Evolutionary conservation across 1,140 invertebrate species (phyloP), one percentile per base, ranked within the genome.

Genomic region (Eulimnadia texana): DNA sequence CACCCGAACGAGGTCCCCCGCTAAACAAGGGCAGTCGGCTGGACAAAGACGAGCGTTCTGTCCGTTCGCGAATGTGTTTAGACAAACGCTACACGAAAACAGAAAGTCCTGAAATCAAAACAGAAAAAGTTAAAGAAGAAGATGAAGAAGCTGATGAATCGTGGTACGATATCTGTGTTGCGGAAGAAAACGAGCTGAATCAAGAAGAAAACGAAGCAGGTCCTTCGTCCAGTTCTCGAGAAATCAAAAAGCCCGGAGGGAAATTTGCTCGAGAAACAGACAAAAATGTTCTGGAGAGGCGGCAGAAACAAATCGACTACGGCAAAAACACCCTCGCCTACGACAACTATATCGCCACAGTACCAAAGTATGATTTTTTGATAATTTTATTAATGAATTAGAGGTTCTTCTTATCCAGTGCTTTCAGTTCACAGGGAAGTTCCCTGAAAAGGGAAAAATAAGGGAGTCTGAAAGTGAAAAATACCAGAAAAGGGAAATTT

Each of bases 291-390:
- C 16, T 42, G 16, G 33, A 42, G 33, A 42, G 92, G 63, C 79
- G 91, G 60, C 88, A 93, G 69, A 95, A 94, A 73, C 88, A 93
- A 73, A 91, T 96, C 71, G 89, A 94, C 71, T 94, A 90, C 77
- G 93, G 93, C 22, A 95, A 94, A 77, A 93, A 93, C 70, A 95
- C 91, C 11, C 72, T 84, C 63, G 89, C 87, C 47, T 96, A 96
- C 73, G 81, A 87, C 58, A 82, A 82, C 72, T 96, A 93, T 66
- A 69, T 78, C 1, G 74, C 80, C 67, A 64, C 76, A 64, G 77
- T 94, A 49, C 86, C 88, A 57, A 84, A 79, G 86, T 88, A 80
- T 42, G 33, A 42, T 9, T 42, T 9, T n/a, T n/a, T n/a, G n/a
- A n/a, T n/a, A n/a, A n/a, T n/a, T n/a, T n/a, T n/a, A n/a, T n/a